Conservation (phyloP, 2,888 invertebrate genomes). For the Epirrhoe tristata region DNA sequence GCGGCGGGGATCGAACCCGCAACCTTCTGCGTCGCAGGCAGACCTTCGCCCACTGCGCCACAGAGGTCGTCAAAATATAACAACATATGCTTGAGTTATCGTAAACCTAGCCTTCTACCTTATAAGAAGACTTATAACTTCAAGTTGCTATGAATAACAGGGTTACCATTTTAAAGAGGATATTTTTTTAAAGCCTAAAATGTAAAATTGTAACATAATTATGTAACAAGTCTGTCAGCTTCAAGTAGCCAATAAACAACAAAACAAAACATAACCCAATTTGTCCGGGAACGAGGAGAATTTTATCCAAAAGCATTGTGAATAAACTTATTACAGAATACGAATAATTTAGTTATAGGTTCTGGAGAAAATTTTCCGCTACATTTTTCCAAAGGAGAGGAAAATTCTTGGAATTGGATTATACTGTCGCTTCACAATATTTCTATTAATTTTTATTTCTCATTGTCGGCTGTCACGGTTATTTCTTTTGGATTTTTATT, state of each 20-base stretch:
- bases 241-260: constrained; percentile 34
- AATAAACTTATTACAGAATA: constrained; percentile 81
- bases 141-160: no score
- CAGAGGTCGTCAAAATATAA: no score
- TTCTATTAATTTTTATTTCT: constrained; percentile 80
- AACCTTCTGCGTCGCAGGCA: no score
- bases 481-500: constrained; percentile 62
- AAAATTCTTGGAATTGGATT: constrained; percentile 73
- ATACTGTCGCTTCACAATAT: constrained; percentile 73
- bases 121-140: no score
- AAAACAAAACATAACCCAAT: constrained; percentile 47
- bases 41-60: no score
- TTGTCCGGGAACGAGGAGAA: constrained; percentile 48
- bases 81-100: no score
- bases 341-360: constrained; percentile 76
- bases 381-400: constrained; percentile 54
- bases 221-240: background rate
- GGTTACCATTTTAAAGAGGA: no score
- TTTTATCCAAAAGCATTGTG: constrained; percentile 70
- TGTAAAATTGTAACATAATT: background rate
- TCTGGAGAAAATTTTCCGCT: constrained; percentile 59
- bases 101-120: no score
- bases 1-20: no score
- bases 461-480: constrained; percentile 69
- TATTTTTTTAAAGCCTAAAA: background rate